These are phyloP conservation scores for Volucella zonaria DNA, from an alignment of 2,888 invertebrate genomes.

Conservation along the genomic window DNA sequence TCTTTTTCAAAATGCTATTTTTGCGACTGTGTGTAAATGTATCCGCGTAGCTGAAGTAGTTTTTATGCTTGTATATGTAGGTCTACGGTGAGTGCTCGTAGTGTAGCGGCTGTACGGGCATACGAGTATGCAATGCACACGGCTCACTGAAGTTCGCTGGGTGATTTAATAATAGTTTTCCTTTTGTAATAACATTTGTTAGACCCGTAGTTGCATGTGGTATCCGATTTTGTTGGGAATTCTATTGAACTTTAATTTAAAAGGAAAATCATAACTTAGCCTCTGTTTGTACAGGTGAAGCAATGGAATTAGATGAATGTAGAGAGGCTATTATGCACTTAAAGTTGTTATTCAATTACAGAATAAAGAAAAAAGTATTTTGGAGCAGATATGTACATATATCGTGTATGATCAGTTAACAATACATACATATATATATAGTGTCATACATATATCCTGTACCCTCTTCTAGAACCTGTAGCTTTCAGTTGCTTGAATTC, in stretches of 20 bases:
- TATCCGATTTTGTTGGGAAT: conserved; percentile 34
- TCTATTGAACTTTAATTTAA: conserved; percentile 29
- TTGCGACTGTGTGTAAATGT: conserved; percentile 30
- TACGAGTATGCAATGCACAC: conserved; percentile 6
- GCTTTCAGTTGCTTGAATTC: no score
- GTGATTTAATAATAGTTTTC: conserved; percentile 45
- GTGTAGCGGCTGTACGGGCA: neutral
- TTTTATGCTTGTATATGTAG: conserved; percentile 49
- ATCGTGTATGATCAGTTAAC: no score
- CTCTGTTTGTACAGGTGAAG: neutral
- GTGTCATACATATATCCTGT: no score
- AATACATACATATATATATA: no score
- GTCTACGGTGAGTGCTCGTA: conserved; percentile 28
- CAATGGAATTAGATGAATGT: neutral
- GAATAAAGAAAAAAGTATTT: no score
- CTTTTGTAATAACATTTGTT: conserved; percentile 12
- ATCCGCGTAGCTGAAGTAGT: neutral
- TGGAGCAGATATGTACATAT: no score
- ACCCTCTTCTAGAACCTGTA: no score
- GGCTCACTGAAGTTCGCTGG: conserved; percentile 39
- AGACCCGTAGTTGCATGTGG: neutral
- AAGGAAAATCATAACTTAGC: neutral
- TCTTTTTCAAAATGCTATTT: conserved; percentile 5
- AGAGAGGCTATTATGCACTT: no score
- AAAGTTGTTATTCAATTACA: no score